Percentiles rank a stretch among this genome's conserved stretches.
These are phyloP conservation scores for Hydractinia symbiolongicarpus DNA, from an alignment of 30 jellyfish, hydroid and myxozoan species.

Conservation along the genomic window DNA sequence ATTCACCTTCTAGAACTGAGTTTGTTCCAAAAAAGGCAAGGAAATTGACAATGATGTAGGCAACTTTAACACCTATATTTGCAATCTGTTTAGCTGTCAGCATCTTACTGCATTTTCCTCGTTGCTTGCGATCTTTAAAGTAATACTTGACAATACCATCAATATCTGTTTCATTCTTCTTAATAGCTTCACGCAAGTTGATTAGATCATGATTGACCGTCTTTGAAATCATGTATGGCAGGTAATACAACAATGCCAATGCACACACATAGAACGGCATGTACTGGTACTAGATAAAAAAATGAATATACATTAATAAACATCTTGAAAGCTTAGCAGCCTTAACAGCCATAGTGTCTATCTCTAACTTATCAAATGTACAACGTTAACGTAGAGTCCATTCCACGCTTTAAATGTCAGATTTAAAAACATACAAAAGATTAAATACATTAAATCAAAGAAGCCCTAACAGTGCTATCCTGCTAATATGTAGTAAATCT, in stretches of 20 bases:
- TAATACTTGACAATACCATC: conserved; percentile 28
- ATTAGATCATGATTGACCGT: conserved; percentile 8
- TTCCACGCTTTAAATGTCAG: too few relatives aligned
- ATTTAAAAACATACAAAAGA: too few relatives aligned
- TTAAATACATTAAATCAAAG: too few relatives aligned
- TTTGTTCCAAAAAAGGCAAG: conserved; percentile 22
- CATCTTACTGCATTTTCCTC: not conserved
- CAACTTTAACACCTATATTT: conserved; percentile 10
- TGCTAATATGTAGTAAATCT: too few relatives aligned
- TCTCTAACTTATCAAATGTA: too few relatives aligned
- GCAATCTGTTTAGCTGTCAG: not conserved
- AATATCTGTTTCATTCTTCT: conserved; percentile 7
- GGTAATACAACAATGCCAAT: conserved; percentile 14
- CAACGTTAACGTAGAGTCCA: too few relatives aligned
- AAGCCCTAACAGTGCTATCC: too few relatives aligned
- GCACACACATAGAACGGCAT: conserved; percentile 33
- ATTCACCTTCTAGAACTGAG: conserved; percentile 22
- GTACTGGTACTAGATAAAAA: not conserved
- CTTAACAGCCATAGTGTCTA: too few relatives aligned
- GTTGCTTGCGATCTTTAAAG: conserved; percentile 19
- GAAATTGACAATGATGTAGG: conserved; percentile 24
- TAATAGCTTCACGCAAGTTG: not conserved
- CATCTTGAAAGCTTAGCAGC: too few relatives aligned
- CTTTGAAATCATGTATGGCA: conserved; percentile 22
- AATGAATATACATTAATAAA: not conserved